Evolutionary conservation across 2,797 vertebrate species (phyloP).

Genomic region (Nannoperca australis): DNA sequence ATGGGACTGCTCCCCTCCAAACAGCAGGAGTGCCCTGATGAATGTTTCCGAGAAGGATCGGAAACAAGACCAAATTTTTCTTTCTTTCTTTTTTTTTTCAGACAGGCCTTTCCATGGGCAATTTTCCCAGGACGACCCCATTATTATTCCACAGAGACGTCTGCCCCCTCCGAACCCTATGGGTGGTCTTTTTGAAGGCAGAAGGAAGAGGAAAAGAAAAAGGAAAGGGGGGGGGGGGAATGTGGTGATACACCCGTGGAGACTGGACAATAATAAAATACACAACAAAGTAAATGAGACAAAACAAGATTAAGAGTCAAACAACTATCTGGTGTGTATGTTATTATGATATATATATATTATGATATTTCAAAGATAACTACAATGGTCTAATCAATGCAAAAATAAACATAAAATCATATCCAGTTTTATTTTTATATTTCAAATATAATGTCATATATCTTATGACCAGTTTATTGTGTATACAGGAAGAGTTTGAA

Average conservation of each 20-base stretch:
- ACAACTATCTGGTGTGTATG: background rate
- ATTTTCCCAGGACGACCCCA: constrained; percentile 87
- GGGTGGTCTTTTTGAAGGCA: constrained; percentile 86
- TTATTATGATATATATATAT: too few species aligned
- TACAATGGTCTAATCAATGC: background rate
- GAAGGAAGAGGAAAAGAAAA: constrained; percentile 79
- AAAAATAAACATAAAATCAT: background rate
- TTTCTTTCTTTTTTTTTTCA: constrained; percentile 61
- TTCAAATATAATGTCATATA: background rate
- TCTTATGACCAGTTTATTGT: background rate
- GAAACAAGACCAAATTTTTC: constrained; percentile 85
- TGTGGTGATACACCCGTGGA: constrained; percentile 71
- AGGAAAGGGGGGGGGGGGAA: constrained; percentile 51
- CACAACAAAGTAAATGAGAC: constrained; percentile 69
- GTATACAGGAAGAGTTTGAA: constrained; percentile 44
- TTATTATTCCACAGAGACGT: constrained; percentile 88
- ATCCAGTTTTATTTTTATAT: constrained; percentile 4
- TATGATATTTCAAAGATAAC: background rate
- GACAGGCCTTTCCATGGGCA: constrained; percentile 83
- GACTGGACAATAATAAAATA: constrained; percentile 78
- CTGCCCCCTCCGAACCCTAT: constrained; percentile 84
- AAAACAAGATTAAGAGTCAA: constrained; percentile 44
- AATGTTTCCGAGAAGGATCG: constrained; percentile 82
- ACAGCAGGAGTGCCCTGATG: constrained; percentile 80
- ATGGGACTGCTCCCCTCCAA: constrained; percentile 59